Evolutionary conservation across 2,797 vertebrate species (phyloP).

Genomic region (Coilia nasus): DNA sequence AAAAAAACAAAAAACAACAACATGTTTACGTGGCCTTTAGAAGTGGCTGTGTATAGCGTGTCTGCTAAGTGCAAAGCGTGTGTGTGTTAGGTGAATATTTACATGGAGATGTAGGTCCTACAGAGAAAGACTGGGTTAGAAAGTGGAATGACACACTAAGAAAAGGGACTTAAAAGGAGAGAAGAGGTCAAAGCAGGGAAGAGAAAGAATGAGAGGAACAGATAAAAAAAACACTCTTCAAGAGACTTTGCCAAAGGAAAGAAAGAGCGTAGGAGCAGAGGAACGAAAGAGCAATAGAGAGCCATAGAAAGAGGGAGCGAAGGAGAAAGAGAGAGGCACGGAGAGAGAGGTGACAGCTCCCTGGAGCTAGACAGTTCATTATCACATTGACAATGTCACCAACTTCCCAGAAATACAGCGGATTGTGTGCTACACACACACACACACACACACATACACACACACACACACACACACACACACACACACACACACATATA

Average conservation of each 20-base stretch:
- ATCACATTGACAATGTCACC: slow-evolving; percentile 17
- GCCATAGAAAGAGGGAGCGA: neutral
- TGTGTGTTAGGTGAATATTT: neutral
- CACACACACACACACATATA: neutral
- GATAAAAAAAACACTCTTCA: neutral
- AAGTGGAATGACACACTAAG: neutral
- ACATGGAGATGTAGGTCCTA: neutral
- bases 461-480: slow-evolving; percentile 13
- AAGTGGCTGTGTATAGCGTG: neutral
- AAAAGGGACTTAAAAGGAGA: neutral
- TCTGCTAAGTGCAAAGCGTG: neutral
- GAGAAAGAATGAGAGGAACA: neutral
- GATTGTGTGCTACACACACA: neutral
- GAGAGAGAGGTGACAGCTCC: slow-evolving; percentile 15
- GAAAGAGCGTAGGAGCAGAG: neutral
- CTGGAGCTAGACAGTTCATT: slow-evolving; percentile 1
- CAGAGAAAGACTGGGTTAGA: neutral
- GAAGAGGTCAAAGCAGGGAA: neutral
- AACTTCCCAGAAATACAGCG: slow-evolving; percentile 12
- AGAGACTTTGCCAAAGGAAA: neutral
- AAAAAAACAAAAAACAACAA: neutral
- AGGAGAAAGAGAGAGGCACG: neutral
- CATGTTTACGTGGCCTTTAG: neutral
- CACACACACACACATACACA: slow-evolving; percentile 10
- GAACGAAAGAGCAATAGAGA: neutral